A percentile compares a stretch with the other conserved stretches of the same genome.
These are phyloP conservation scores for Callosobruchus maculatus DNA, from an alignment of 2,888 invertebrate genomes.

Conservation along the genomic window DNA sequence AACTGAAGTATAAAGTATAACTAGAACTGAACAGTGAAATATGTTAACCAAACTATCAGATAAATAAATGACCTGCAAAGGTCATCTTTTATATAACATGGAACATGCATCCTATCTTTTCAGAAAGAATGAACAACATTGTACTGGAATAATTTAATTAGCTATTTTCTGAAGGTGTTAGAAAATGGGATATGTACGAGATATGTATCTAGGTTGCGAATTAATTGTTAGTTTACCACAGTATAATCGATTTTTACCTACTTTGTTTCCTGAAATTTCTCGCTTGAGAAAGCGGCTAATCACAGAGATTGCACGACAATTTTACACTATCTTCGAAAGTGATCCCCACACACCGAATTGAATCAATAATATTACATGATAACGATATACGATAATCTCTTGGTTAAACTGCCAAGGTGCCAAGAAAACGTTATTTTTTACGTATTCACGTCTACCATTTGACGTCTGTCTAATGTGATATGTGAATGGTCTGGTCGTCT, in stretches of 20 bases:
- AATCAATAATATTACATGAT: background rate
- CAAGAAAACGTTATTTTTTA: background rate
- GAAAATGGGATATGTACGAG: background rate
- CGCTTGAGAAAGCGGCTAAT: background rate
- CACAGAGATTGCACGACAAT: background rate
- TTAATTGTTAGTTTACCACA: background rate
- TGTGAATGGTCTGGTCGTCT: too few species aligned
- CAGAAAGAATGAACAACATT: background rate
- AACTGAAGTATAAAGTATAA: background rate
- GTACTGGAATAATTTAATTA: background rate
- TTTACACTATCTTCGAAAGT: background rate
- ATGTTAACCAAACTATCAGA: background rate
- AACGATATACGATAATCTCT: background rate
- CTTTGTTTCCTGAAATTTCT: background rate
- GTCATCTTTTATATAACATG: background rate
- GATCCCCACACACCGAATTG: background rate
- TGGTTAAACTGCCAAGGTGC: background rate
- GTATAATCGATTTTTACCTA: background rate
- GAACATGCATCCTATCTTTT: background rate
- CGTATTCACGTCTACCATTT: background rate
- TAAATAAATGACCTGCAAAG: background rate
- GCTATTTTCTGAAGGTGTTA: background rate
- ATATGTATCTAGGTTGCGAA: background rate
- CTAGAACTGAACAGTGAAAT: background rate
- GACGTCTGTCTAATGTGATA: too few species aligned